Conservation (phyloP, 2,113 vertebrate genomes). For the Pholis gunnellus region DNA sequence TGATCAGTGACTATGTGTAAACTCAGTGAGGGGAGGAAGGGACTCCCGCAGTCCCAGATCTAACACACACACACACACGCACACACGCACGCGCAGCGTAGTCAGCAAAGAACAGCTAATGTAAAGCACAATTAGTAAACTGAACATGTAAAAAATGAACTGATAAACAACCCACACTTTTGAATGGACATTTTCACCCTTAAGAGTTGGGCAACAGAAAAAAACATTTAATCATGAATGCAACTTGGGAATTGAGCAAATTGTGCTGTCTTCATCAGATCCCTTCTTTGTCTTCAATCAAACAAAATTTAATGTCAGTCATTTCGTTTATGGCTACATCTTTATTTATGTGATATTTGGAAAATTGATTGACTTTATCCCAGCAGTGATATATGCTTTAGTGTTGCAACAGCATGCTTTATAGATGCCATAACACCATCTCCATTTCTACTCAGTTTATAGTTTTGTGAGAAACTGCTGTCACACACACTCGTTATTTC, state of each 20-base stretch:
- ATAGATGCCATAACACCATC: conserved; percentile 76
- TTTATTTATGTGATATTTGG: conserved; percentile 77
- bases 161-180: background rate
- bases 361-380: conserved; percentile 72
- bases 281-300: conserved; percentile 60
- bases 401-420: conserved; percentile 75
- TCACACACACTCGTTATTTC: conserved; percentile 57
- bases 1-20: conserved; percentile 69
- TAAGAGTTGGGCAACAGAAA: conserved; percentile 5
- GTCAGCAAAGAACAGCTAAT: background rate
- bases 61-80: conserved; percentile 20
- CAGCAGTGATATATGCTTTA: conserved; percentile 76
- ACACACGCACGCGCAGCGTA: background rate
- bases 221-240: conserved; percentile 36
- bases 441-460: conserved; percentile 75
- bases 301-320: conserved; percentile 69
- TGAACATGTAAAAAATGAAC: conserved; percentile 2
- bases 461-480: conserved; percentile 68
- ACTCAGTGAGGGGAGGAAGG: conserved; percentile 49
- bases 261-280: conserved; percentile 66
- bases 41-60: conserved; percentile 39
- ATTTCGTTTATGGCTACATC: conserved; percentile 73
- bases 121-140: conserved; percentile 4
- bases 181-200: conserved; percentile 2
- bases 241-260: conserved; percentile 17